Conservation (phyloP, 2,888 invertebrate species). For the Elmis aenea region DNA sequence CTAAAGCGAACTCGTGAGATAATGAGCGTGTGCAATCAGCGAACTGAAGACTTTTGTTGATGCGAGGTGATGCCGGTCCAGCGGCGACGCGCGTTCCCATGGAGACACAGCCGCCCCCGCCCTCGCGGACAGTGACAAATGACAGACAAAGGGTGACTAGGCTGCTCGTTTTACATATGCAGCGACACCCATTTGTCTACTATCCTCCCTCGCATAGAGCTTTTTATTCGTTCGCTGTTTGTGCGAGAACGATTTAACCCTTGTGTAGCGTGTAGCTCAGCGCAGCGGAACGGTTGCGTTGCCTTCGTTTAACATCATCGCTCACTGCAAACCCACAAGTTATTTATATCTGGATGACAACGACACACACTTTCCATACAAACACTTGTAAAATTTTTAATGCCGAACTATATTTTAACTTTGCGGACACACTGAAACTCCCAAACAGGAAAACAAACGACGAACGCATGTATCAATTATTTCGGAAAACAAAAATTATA, state of each 20-base stretch:
- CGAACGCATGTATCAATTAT: too few relatives aligned
- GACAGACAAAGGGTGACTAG: conserved; percentile 48
- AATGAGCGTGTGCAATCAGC: conserved; percentile 19
- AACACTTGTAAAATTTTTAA: too few relatives aligned
- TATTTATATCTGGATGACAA: too few relatives aligned
- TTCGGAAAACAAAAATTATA: too few relatives aligned
- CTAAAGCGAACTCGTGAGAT: conserved; percentile 10
- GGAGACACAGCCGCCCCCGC: conserved; percentile 42
- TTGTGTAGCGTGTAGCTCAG: conserved; percentile 21
- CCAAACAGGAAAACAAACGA: too few relatives aligned
- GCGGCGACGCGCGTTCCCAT: conserved; percentile 36
- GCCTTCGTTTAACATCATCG: conserved; percentile 21
- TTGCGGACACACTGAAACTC: too few relatives aligned
- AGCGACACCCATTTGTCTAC: conserved; percentile 50
- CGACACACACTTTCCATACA: too few relatives aligned
- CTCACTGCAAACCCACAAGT: conserved; percentile 18
- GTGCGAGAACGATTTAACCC: conserved; percentile 22
- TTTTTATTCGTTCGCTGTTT: conserved; percentile 23
- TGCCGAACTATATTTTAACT: too few relatives aligned
- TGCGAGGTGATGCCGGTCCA: conserved; percentile 19
- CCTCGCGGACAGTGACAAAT: conserved; percentile 47
- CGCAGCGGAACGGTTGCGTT: conserved; percentile 22
- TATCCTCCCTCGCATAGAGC: conserved; percentile 21
- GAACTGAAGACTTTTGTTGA: conserved; percentile 19
- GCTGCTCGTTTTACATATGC: conserved; percentile 49